These are phyloP conservation scores for Coenonympha glycerion DNA, from an alignment of 2,888 invertebrate species.

Conservation along the genomic window DNA sequence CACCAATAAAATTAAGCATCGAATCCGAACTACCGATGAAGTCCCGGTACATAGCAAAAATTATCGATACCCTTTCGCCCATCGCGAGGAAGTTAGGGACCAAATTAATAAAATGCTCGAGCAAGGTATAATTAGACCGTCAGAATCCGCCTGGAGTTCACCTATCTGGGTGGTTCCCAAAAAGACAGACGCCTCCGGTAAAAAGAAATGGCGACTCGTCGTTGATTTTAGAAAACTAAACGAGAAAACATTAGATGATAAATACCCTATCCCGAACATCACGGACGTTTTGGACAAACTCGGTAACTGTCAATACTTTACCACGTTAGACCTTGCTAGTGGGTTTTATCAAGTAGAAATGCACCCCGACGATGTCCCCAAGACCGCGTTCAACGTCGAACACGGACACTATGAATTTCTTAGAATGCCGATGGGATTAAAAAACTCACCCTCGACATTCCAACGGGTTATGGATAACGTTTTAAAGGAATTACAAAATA, in stretches of 20 bases:
- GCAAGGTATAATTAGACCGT: slow-evolving; percentile 27
- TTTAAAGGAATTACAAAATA: no score
- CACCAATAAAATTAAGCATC: neutral
- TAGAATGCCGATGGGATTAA: slow-evolving; percentile 25
- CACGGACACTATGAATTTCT: slow-evolving; percentile 23
- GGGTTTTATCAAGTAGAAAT: slow-evolving; percentile 7
- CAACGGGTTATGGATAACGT: no score
- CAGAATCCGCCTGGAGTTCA: slow-evolving; percentile 4
- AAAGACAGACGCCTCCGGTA: neutral
- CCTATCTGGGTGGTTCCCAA: slow-evolving; percentile 19
- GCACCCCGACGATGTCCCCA: no score
- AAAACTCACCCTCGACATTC: slow-evolving; percentile 22
- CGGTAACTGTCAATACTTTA: slow-evolving; percentile 17
- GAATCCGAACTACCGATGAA: no score
- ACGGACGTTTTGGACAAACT: slow-evolving; percentile 13
- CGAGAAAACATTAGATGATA: neutral
- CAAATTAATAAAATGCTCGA: slow-evolving; percentile 27
- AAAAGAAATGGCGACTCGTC: neutral
- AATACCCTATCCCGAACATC: neutral
- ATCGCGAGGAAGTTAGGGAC: slow-evolving; percentile 22
- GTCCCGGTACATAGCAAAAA: no score
- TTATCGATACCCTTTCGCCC: slow-evolving; percentile 27
- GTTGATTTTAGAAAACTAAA: neutral
- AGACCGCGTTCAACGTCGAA: slow-evolving; percentile 8
- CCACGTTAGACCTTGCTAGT: slow-evolving; percentile 12